These are phyloP conservation scores for Isoperla grammatica DNA, from an alignment of 2,888 invertebrate genomes.

Conservation along the genomic window DNA sequence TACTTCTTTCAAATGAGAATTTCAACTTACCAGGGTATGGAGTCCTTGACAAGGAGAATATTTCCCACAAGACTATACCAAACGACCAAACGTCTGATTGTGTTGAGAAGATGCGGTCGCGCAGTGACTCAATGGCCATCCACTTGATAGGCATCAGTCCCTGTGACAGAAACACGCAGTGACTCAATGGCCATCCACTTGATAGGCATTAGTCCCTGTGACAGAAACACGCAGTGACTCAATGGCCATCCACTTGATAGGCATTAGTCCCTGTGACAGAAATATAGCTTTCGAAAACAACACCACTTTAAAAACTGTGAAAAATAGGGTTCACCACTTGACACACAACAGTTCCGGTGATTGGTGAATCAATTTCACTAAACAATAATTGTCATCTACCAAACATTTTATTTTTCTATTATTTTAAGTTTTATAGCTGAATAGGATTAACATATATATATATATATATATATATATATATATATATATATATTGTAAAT, in stretches of 20 bases:
- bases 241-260: neutral
- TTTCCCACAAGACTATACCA: slow-evolving; percentile 85
- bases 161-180: slow-evolving; percentile 43
- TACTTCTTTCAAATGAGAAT: no score
- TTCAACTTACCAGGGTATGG: slow-evolving; percentile 70
- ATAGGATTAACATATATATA: no score
- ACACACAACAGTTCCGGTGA: no score
- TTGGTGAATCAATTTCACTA: slow-evolving; percentile 26
- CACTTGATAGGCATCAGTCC: slow-evolving; percentile 89
- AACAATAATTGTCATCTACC: no score
- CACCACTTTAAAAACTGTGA: neutral
- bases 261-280: neutral
- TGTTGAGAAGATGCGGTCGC: slow-evolving; percentile 85
- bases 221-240: slow-evolving; percentile 30
- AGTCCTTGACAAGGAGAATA: slow-evolving; percentile 77
- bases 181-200: slow-evolving; percentile 84
- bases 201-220: slow-evolving; percentile 76
- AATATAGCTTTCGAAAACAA: neutral
- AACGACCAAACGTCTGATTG: slow-evolving; percentile 95
- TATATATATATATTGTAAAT: no score
- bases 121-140: slow-evolving; percentile 91
- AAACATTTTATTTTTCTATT: no score
- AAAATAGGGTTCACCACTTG: no score
- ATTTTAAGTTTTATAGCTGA: no score
- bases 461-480: no score